Base-by-base conservation (phyloP, 2,113 vertebrate species). In the Tor tambroides region DNA sequence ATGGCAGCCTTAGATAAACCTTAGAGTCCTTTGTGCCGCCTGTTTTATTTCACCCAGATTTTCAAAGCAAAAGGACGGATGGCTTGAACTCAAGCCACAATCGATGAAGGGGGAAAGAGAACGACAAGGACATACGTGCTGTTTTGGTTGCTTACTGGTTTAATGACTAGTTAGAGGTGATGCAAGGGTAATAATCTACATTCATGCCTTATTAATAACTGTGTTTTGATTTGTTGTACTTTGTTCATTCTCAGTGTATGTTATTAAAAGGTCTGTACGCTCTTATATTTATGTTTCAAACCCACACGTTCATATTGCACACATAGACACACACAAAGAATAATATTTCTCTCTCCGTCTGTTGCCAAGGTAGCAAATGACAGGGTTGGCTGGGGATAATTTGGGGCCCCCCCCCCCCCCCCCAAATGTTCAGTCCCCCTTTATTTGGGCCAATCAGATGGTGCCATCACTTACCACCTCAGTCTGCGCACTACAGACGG, bases 1-100 rank as follows among this genome's bases (percentile, higher is more conserved):
- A 94, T 95, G 94, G 94, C 89, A 93, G 92, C 91, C 86, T 91
- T 89, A 96, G 96, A 96, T 95, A 96, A 97, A 91, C 93, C 91
- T 72, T 80, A 90, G 90, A 74, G 28, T 80, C 91, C 85, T 91
- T 90, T 89, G 91, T 88, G 91, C 88, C 90, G 88, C 89, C 91
- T 91, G 91, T 88, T 92, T 93, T 92, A 86, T 90, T 88, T 91
- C 87, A 89, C 87, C 41, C 75, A 78, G 83, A 93, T 91, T 95
- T 90, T 75, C 85, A 78, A 35, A 80, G 87, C 87, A 87, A 92
- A 90, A 75, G 84, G 35, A 30, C 56, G 30, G n/a, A 56, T 77
- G 69, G 85, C 90, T 89, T 83, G 26, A 54, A 30, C 32, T 65
- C 41, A 38, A 30, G 54, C 21, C 38, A 80, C 59, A 76, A 71